Conservation (phyloP, 2,797 vertebrate genomes). For the Cephalopachus bancanus region DNA sequence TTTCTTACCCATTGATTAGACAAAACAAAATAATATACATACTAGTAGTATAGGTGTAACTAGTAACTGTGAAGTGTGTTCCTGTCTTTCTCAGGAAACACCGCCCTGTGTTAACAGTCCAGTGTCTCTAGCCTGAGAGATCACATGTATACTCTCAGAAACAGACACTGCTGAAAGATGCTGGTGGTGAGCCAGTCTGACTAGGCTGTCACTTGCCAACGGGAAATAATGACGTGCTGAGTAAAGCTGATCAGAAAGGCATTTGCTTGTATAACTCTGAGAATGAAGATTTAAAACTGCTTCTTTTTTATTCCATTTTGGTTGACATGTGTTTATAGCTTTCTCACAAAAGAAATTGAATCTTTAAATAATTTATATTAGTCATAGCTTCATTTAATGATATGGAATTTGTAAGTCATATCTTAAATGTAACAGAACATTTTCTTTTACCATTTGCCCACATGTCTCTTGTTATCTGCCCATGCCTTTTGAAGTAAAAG, state of each 20-base stretch:
- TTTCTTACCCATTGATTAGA: slow-evolving; percentile 7
- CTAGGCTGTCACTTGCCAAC: neutral
- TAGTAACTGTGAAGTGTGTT: neutral
- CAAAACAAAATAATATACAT: neutral
- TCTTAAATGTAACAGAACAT: neutral
- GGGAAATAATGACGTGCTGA: neutral
- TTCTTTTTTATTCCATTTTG: slow-evolving; percentile 27
- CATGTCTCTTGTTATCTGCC: neutral
- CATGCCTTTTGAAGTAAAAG: slow-evolving; percentile 12
- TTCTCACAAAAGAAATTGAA: slow-evolving; percentile 56
- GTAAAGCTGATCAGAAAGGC: neutral
- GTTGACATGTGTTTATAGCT: slow-evolving; percentile 45
- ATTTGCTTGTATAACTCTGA: neutral
- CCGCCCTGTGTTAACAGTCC: neutral
- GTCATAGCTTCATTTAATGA: slow-evolving; percentile 45
- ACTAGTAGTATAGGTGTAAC: neutral
- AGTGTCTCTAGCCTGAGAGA: neutral
- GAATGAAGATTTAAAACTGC: slow-evolving; percentile 13
- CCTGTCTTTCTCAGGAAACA: neutral
- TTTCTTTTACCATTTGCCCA: neutral
- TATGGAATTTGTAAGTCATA: slow-evolving; percentile 42
- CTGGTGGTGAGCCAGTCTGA: neutral
- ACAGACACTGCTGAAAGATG: neutral
- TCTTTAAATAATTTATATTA: slow-evolving; percentile 37
- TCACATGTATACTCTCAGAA: neutral